Conservation (phyloP, 2,888 invertebrate genomes). For the Spicauda simplicius region DNA sequence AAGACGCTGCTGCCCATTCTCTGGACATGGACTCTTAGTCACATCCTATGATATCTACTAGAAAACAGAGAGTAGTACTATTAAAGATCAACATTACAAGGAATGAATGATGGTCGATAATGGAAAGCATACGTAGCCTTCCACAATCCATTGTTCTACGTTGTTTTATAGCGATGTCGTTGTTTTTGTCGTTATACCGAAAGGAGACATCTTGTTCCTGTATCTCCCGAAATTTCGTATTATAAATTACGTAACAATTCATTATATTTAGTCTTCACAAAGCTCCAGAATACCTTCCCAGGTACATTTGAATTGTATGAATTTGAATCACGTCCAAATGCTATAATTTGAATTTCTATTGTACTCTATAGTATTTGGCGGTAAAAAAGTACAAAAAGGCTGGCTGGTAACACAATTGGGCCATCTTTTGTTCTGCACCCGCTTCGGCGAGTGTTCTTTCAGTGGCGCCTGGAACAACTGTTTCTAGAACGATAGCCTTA, state of each 20-base stretch:
- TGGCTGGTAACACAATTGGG: slow-evolving; percentile 66
- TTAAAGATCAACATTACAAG: no score
- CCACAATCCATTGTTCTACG: no score
- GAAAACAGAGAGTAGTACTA: no score
- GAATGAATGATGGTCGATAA: no score
- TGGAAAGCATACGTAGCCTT: no score
- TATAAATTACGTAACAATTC: slow-evolving; percentile 3
- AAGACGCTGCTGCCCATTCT: no score
- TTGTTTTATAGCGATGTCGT: no score
- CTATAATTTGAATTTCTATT: slow-evolving; percentile 53
- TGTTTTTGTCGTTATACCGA: no score
- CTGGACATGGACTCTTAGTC: no score
- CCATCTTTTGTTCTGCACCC: slow-evolving; percentile 62
- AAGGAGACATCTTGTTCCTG: no score
- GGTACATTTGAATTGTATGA: slow-evolving; percentile 33
- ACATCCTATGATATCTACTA: no score
- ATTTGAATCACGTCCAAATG: slow-evolving; percentile 27
- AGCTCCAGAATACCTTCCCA: slow-evolving; percentile 3
- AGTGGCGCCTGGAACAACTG: slow-evolving; percentile 63
- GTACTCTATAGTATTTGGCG: slow-evolving; percentile 58
- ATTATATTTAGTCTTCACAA: slow-evolving; percentile 13
- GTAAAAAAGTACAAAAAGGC: slow-evolving; percentile 57
- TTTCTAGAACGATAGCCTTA: slow-evolving; percentile 66
- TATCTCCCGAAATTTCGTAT: neutral
- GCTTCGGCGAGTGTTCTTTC: slow-evolving; percentile 58